Evolutionary conservation across 2,888 invertebrate species (phyloP).

Genomic region (Pseudolycoriella hygida): DNA sequence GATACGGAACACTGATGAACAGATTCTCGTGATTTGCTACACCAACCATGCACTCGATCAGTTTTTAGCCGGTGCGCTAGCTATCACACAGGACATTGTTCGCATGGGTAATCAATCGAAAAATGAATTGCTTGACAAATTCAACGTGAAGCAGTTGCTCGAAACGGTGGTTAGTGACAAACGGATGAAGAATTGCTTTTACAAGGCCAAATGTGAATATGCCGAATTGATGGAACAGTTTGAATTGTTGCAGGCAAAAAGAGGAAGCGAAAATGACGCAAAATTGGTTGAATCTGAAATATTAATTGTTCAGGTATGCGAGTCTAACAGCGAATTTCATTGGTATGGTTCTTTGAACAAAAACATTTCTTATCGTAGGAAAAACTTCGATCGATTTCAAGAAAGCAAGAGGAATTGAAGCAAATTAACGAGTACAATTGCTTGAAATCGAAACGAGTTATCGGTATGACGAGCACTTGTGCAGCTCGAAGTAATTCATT

Average conservation of each 20-base stretch:
- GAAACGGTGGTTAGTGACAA: conserved; percentile 11
- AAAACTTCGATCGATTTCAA: conserved; percentile 16
- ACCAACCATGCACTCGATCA: conserved; percentile 81
- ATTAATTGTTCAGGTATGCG: conserved; percentile 14
- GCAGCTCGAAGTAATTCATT: conserved; percentile 49
- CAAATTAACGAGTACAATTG: conserved; percentile 38
- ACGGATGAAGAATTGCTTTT: conserved; percentile 18
- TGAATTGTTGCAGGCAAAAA: conserved; percentile 18
- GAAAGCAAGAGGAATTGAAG: conserved; percentile 33
- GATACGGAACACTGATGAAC: conserved; percentile 38
- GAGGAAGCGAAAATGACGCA: conserved; percentile 20
- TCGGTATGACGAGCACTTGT: conserved; percentile 63
- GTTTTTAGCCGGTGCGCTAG: conserved; percentile 52
- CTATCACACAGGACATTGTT: conserved; percentile 39
- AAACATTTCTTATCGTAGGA: conserved; percentile 8
- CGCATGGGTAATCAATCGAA: conserved; percentile 54
- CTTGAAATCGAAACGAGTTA: conserved; percentile 35
- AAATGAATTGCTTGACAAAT: conserved; percentile 34
- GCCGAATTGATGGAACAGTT: conserved; percentile 15
- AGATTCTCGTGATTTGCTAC: conserved; percentile 59
- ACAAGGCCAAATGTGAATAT: conserved; percentile 18
- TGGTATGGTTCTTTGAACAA: background rate
- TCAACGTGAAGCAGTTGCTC: conserved; percentile 25
- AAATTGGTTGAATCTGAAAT: conserved; percentile 10
- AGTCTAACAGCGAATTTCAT: background rate